These are phyloP conservation scores for Echinometra lucunter DNA, from an alignment of 53 echinoderm and acorn worm species.

Conservation along the genomic window DNA sequence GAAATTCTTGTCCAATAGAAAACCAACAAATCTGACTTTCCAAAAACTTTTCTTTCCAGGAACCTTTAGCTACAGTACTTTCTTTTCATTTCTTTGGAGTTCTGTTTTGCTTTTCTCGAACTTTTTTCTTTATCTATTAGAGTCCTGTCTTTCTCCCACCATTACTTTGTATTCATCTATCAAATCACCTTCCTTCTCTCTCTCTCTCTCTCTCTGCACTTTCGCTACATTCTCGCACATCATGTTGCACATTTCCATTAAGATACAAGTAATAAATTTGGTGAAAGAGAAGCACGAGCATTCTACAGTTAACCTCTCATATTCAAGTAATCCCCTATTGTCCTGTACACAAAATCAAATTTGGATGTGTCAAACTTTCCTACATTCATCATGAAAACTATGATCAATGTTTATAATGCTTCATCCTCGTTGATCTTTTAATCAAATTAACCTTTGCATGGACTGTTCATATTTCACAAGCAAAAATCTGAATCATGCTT, in stretches of 20 bases:
- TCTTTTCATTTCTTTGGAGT: background rate
- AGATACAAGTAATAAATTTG: background rate
- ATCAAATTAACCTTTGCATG: slow-evolving; percentile 1
- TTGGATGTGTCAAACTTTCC: background rate
- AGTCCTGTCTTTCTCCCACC: background rate
- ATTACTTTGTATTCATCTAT: too few species aligned
- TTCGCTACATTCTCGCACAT: background rate
- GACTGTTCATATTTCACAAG: background rate
- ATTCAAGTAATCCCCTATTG: background rate
- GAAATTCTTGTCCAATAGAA: too few species aligned
- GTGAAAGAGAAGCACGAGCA: background rate
- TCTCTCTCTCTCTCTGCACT: background rate
- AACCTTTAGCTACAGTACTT: background rate
- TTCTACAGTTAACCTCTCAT: background rate
- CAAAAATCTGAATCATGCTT: slow-evolving; percentile 1
- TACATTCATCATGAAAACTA: background rate
- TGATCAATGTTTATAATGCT: slow-evolving; percentile 24
- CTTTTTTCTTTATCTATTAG: background rate
- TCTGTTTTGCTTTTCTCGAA: background rate
- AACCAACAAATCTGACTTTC: too few species aligned
- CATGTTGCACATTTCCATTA: background rate
- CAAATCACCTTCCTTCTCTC: background rate
- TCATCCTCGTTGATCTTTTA: background rate
- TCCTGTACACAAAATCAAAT: background rate
- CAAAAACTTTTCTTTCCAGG: background rate